phyloP scores from a whole-genome alignment of 2,888 invertebrate species.

The Dicranocentrus wangi region DNA sequence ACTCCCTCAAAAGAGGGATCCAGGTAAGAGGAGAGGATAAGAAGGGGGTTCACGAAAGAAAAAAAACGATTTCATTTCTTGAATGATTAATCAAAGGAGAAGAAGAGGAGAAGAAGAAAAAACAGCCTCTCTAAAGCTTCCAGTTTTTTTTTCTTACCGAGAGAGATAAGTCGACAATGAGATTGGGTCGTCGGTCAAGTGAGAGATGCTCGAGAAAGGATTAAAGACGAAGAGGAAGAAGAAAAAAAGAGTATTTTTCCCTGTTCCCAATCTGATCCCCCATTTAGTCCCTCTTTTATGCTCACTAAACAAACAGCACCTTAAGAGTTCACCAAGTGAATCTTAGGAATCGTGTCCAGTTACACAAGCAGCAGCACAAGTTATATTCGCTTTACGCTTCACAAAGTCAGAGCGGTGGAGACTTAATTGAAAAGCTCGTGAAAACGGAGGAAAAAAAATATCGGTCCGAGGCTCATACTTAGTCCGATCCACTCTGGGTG shows the following conservation, averaged over 20 bases:
- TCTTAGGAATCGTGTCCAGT: no score
- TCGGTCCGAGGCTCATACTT: not conserved
- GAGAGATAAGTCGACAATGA: not conserved
- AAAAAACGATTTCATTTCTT: slow-evolving; percentile 31
- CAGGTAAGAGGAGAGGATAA: no score
- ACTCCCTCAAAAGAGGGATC: not conserved
- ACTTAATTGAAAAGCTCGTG: slow-evolving; percentile 37
- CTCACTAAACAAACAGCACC: not conserved
- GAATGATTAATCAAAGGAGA: slow-evolving; percentile 49
- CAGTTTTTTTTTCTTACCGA: no score
- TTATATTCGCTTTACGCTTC: not conserved
- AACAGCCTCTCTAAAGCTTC: no score
- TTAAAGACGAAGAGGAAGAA: not conserved
- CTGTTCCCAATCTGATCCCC: slow-evolving; percentile 13
- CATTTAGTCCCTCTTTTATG: no score
- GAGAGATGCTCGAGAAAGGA: not conserved
- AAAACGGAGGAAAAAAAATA: not conserved
- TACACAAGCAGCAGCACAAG: not conserved
- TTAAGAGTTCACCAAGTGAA: no score
- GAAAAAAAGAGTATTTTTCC: slow-evolving; percentile 5
- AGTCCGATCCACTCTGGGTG: slow-evolving; percentile 33
- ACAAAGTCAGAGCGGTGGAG: not conserved
- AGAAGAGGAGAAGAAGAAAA: no score
- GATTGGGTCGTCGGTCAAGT: not conserved
- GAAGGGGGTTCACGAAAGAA: no score